Evolutionary conservation across 1,140 invertebrate species (phyloP), one percentile per base, ranked within the genome.

Genomic region (Micrasema longulum): DNA sequence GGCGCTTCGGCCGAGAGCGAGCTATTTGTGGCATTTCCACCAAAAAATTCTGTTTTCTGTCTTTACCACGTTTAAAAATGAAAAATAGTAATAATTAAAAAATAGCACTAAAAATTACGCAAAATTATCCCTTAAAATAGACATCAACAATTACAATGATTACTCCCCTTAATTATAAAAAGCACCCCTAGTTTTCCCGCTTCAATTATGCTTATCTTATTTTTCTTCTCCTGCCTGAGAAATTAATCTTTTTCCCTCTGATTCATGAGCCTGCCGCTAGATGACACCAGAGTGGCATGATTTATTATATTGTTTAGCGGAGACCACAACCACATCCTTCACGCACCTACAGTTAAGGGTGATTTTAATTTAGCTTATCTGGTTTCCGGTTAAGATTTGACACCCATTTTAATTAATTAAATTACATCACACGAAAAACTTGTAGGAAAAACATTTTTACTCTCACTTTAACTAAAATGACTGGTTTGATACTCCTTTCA

Each of bases 211-310:
- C 64, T 50, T 71, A 70, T 75, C 70, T 71, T 55, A 71, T 71
- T 75, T 75, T 75, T 48, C 50, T 53, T 43, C 64, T 50, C 64
- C 31, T 63, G 57, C 14, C 36, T 63, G 26, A 66, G 41, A 16
- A 62, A 75, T 75, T 72, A 75, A 75, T 75, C 48, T 68, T 66
- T 53, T 52, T 72, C 60, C 9, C 57, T 53, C 71, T 76, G 74
- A 76, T 76, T 76, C 74, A 76, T 73, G 74, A 47, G 70, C 63
- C 64, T 41, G 67, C 57, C 66, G 67, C 67, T 48, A 68, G 74
- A 71, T 72, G 74, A 73, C 74, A 76, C 71, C 68, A 35, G 47
- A 6, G 45, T 48, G 48, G 38, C 43, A 71, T 73, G 74, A 76
- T 76, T 76, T 73, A 76, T 71, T 41, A 47, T 62, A 45, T 64